Evolutionary conservation across 2,797 vertebrate genomes (phyloP), one percentile per base, ranked within the genome.

Genomic region (Mallotus villosus): DNA sequence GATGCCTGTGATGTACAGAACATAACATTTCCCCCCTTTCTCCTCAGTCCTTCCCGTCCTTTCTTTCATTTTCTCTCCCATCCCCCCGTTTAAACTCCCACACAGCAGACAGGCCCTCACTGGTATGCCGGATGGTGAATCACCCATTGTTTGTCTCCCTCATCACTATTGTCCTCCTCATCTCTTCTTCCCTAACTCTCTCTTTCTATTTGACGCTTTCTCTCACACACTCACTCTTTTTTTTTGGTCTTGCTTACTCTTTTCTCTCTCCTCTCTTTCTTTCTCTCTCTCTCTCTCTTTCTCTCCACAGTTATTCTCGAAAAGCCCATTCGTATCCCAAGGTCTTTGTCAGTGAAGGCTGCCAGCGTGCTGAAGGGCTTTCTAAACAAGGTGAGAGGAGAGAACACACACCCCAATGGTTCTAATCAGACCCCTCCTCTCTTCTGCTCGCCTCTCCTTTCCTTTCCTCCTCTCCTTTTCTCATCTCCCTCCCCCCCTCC

Each of bases 311-410:
- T 99, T 82, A 99, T 99, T 92, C 95, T 99, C 60, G 97, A 99
- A 92, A 99, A 98, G 91, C 97, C 97, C 62, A 98, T 99, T 91
- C 95, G 97, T 85, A 98, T 99, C 80, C 97, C 97, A 79, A 95
- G 97, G 81, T 99, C 98, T 88, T 92, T 99, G 80, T 99, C 97
- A 1, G 97, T 99, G 86, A 99, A 99, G 91, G 97, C 97, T 82
- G 97, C 97, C 82, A 95, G 97, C 61, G 97, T 99, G 85, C 90
- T 99, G 83, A 99, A 99, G 90, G 97, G 97, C 84, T 99, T 99
- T 94, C 93, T 99, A 84, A 98, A 98, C 91, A 99, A 99, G 97
- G 97, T 99, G 92, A 87, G 90, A 87, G 63, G 58, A 32, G 51
- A 25, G n/a, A 22, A 68, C 49, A 32, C 60, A n/a, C n/a, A 16